Evolutionary conservation across 2,888 invertebrate genomes (phyloP).

Genomic region (Crioceris asparagi): DNA sequence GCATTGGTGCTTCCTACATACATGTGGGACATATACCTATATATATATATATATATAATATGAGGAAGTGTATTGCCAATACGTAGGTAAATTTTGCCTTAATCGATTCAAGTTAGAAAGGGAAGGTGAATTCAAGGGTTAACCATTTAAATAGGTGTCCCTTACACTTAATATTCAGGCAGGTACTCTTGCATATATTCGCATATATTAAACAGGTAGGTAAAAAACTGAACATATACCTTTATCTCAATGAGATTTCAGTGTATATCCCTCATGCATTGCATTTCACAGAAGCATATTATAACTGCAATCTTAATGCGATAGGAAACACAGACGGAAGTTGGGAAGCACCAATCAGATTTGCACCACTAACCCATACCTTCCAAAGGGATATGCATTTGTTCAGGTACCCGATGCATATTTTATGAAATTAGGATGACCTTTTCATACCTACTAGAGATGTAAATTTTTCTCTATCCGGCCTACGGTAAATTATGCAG

Average conservation of each 20-base stretch:
- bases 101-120: slow-evolving; percentile 14
- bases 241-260: no score
- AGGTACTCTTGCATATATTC: slow-evolving; percentile 40
- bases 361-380: no score
- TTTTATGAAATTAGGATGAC: slow-evolving; percentile 35
- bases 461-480: slow-evolving; percentile 36
- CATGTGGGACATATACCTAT: no score
- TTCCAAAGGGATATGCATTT: no score
- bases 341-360: no score
- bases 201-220: slow-evolving; percentile 41
- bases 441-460: slow-evolving; percentile 32
- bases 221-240: slow-evolving; percentile 36
- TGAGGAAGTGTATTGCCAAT: neutral
- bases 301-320: no score
- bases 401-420: slow-evolving; percentile 34
- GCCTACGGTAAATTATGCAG: slow-evolving; percentile 35
- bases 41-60: no score
- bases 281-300: no score
- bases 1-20: slow-evolving; percentile 3
- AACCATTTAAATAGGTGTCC: slow-evolving; percentile 38
- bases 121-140: slow-evolving; percentile 25
- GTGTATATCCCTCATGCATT: no score
- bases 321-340: no score
- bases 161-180: slow-evolving; percentile 42
- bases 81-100: slow-evolving; percentile 16